Percentiles rank a stretch among this genome's conserved stretches.
These are phyloP conservation scores for Papilio polyxenes DNA, from an alignment of 1,140 invertebrate species.

Conservation along the genomic window DNA sequence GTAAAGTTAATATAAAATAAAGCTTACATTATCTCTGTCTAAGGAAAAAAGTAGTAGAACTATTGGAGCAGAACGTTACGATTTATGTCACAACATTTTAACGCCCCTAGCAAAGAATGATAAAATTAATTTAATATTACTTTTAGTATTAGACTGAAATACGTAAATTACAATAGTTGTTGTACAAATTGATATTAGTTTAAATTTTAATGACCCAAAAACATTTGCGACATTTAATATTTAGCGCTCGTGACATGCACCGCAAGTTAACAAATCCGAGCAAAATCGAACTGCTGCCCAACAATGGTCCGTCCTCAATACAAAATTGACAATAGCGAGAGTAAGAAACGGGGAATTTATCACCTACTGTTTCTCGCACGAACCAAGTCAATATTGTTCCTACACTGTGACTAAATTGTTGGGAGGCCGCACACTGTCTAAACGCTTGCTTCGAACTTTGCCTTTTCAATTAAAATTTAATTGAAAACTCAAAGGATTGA, in stretches of 20 bases:
- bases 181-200: too few species aligned
- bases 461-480: slow-evolving; percentile 31
- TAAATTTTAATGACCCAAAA: too few species aligned
- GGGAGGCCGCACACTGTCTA: slow-evolving; percentile 48
- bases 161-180: too few species aligned
- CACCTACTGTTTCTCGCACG: slow-evolving; percentile 67
- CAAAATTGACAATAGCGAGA: slow-evolving; percentile 73
- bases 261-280: slow-evolving; percentile 63
- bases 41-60: too few species aligned
- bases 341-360: slow-evolving; percentile 72
- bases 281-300: slow-evolving; percentile 74
- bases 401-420: slow-evolving; percentile 69
- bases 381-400: slow-evolving; percentile 48
- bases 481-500: slow-evolving; percentile 30
- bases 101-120: too few species aligned
- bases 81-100: too few species aligned
- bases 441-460: background rate
- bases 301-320: slow-evolving; percentile 76
- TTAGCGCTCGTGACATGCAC: slow-evolving; percentile 40
- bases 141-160: too few species aligned
- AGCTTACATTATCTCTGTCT: too few species aligned
- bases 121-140: background rate
- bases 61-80: too few species aligned
- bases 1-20: too few species aligned
- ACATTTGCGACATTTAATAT: background rate